Percentiles rank a stretch among this genome's conserved stretches.
Conservation (phyloP, 2,797 vertebrate species). For the Peromyscus nudipes region DNA sequence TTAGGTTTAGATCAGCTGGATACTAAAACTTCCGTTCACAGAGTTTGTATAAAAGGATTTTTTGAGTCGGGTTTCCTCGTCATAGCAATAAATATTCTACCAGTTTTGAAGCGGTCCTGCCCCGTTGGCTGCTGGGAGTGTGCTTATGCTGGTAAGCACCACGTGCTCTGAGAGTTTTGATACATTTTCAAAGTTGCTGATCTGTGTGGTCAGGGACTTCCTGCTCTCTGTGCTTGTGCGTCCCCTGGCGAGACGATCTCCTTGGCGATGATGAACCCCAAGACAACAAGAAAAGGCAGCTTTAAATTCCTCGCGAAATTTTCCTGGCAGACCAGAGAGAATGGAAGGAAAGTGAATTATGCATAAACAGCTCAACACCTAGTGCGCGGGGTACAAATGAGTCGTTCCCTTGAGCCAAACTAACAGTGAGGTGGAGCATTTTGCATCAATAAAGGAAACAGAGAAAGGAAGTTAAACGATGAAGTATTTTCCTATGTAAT, state of each 20-base stretch:
- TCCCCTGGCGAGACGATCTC: slow-evolving; percentile 88
- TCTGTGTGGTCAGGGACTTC: slow-evolving; percentile 97
- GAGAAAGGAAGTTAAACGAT: slow-evolving; percentile 65
- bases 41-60: slow-evolving; percentile 65
- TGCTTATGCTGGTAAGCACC: slow-evolving; percentile 86
- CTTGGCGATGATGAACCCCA: slow-evolving; percentile 84
- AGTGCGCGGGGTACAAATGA: background rate
- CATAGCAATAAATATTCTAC: slow-evolving; percentile 74
- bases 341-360: slow-evolving; percentile 68
- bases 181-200: slow-evolving; percentile 94
- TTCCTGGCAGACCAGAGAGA: slow-evolving; percentile 89
- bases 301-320: slow-evolving; percentile 98
- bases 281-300: slow-evolving; percentile 95
- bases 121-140: slow-evolving; percentile 85
- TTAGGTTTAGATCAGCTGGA: slow-evolving; percentile 47
- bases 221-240: slow-evolving; percentile 93
- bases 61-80: slow-evolving; percentile 33
- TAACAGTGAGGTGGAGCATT: slow-evolving; percentile 4
- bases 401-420: slow-evolving; percentile 61
- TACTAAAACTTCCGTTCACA: slow-evolving; percentile 77
- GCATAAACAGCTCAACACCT: slow-evolving; percentile 65
- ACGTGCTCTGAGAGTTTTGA: slow-evolving; percentile 95
- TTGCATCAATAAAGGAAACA: slow-evolving; percentile 27
- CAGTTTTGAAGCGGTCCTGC: slow-evolving; percentile 74
- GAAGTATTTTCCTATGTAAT: slow-evolving; percentile 40